Conservation (phyloP, 2,113 vertebrate genomes). For the Plestiodon gilberti region DNA sequence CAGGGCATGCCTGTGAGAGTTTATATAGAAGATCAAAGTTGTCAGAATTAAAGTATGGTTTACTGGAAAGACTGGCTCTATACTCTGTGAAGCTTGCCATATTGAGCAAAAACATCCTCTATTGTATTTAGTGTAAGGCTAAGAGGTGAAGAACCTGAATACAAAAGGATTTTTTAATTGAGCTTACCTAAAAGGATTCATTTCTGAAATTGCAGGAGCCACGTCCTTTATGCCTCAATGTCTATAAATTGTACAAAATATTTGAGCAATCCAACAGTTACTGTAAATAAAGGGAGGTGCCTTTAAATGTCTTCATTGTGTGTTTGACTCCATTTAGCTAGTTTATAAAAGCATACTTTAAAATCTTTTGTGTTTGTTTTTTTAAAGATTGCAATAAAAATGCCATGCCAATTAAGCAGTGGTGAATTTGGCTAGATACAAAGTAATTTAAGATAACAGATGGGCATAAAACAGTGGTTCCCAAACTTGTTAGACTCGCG, state of each 20-base stretch:
- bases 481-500: too few relatives aligned
- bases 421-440: too few relatives aligned
- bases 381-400: too few relatives aligned
- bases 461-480: too few relatives aligned
- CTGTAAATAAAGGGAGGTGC: too few relatives aligned
- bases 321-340: too few relatives aligned
- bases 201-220: neutral
- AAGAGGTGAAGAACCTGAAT: neutral
- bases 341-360: too few relatives aligned
- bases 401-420: too few relatives aligned
- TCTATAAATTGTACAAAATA: neutral
- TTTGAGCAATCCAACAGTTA: neutral
- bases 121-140: neutral
- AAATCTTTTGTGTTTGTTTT: too few relatives aligned
- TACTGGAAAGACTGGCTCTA: slow-evolving; percentile 40
- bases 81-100: slow-evolving; percentile 45
- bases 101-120: slow-evolving; percentile 36
- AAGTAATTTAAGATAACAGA: too few relatives aligned
- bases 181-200: neutral
- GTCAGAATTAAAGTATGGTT: slow-evolving; percentile 24
- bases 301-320: too few relatives aligned
- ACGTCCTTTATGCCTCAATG: neutral
- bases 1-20: neutral
- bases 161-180: neutral
- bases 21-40: slow-evolving; percentile 34